Base-by-base conservation (phyloP, 2,888 invertebrate species). In the Tetheella fluctuosa region DNA sequence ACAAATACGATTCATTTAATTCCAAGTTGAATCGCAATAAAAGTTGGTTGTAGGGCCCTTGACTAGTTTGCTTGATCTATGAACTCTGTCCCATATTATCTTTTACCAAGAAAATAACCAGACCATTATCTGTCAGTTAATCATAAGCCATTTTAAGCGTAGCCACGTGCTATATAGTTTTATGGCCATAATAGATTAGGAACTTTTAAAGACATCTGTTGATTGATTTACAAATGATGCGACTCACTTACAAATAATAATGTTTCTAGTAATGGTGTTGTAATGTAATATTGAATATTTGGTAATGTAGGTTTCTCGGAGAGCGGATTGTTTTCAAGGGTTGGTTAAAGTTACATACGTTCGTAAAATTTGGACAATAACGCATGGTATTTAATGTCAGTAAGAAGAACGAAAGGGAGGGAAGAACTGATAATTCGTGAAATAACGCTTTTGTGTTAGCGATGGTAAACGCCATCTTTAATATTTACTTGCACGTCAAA, bases 141-240 rank as follows among this genome's bases (percentile, higher is more conserved):
- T 67, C 71, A 64, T 67, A 65, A 71, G 61, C 64, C 34, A 34
- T 12, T 77, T 69, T 0, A 68, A 78, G 72, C 71, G 74, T 61
- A 61, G 74, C 75, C 83, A 83, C 83, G 83, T 81, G 84, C 84
- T 72, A 48, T 20, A 72, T 67, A 62, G 68, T 64, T 71, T 74
- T 74, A 75, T 73, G 67, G 69, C 61, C 63, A 61, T 76, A 73
- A 80, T 77, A 76, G 73, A 81, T 74, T 42, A 54, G 54, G 3
- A 37, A 59, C 64, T 69, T 68, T 70, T 71, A 67, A 73, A 69
- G 64, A 48, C 60, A 67, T 62, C 63, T 65, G 59, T 15, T 17
- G 61, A 63, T 63, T 65, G 69, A 64, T 71, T 70, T 67, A 70
- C 62, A 64, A 67, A 64, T 56, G 59, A 52, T 62, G 63, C 65